phyloP scores from a whole-genome alignment of 2,113 vertebrate species.

The Bos indicus region DNA sequence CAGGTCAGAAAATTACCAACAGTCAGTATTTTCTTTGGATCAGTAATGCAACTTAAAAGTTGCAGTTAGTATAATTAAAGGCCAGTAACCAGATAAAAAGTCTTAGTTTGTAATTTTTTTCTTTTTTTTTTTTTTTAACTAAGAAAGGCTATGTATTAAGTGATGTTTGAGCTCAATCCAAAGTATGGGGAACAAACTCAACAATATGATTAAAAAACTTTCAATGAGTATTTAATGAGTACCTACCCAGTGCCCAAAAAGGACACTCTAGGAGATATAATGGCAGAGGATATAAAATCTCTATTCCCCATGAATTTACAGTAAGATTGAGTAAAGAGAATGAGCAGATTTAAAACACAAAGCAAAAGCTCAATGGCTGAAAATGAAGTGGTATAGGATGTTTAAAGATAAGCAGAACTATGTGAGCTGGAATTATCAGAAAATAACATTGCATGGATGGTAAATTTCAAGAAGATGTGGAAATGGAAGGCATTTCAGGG shows the following conservation, averaged over 20 bases:
- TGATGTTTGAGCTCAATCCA: slow-evolving; percentile 38
- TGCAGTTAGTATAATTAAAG: slow-evolving; percentile 79
- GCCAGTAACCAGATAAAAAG: slow-evolving; percentile 71
- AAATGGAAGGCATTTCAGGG: not conserved
- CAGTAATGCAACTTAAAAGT: slow-evolving; percentile 60
- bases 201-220: slow-evolving; percentile 47
- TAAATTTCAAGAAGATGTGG: not conserved
- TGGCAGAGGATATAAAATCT: not conserved
- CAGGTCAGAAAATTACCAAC: slow-evolving; percentile 68
- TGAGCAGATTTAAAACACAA: not conserved
- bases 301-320: not conserved
- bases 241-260: not conserved
- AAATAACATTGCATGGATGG: not conserved
- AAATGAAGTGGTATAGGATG: not conserved
- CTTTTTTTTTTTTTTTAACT: not conserved
- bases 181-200: slow-evolving; percentile 8
- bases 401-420: not conserved
- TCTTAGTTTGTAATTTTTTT: slow-evolving; percentile 63
- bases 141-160: slow-evolving; percentile 34
- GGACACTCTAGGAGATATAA: not conserved
- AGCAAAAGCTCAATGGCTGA: not conserved
- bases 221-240: slow-evolving; percentile 55
- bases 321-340: not conserved
- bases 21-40: slow-evolving; percentile 75
- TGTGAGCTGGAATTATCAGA: not conserved